Percentiles rank a stretch among this genome's conserved stretches.
Conservation (phyloP, 2,797 vertebrate species). For the Eulemur albifrons region DNA sequence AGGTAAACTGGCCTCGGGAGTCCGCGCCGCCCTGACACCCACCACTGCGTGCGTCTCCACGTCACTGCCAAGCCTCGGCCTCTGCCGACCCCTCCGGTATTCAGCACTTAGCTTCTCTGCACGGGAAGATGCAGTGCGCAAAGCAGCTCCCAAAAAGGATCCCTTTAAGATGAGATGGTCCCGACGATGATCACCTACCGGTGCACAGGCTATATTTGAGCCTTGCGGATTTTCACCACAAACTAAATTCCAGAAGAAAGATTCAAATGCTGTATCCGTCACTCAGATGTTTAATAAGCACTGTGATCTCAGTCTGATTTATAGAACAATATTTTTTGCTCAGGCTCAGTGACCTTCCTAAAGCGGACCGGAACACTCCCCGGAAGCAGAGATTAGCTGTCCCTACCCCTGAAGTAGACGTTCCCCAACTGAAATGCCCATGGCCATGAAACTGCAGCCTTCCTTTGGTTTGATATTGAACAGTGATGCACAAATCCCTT, state of each 20-base stretch:
- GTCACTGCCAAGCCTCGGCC: background rate
- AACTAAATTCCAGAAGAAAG: background rate
- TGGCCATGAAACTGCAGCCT: too few species aligned
- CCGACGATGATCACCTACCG: background rate
- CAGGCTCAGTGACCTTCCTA: background rate
- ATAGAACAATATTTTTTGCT: background rate
- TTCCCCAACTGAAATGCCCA: background rate
- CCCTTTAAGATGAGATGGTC: background rate
- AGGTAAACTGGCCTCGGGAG: too few species aligned
- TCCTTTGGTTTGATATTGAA: background rate
- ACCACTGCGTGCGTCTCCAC: background rate
- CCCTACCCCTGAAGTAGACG: accelerated
- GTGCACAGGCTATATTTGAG: background rate
- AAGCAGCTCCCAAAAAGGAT: background rate
- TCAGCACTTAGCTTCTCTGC: background rate
- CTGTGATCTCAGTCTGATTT: background rate
- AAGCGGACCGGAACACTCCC: background rate
- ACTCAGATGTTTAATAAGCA: background rate
- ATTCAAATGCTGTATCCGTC: background rate
- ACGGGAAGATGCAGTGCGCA: background rate
- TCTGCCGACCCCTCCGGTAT: background rate
- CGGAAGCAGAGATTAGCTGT: background rate
- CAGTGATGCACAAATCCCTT: background rate
- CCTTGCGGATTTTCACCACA: background rate
- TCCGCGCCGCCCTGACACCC: accelerated